Conservation (phyloP, 2,797 vertebrate species). For the Microtus californicus region DNA sequence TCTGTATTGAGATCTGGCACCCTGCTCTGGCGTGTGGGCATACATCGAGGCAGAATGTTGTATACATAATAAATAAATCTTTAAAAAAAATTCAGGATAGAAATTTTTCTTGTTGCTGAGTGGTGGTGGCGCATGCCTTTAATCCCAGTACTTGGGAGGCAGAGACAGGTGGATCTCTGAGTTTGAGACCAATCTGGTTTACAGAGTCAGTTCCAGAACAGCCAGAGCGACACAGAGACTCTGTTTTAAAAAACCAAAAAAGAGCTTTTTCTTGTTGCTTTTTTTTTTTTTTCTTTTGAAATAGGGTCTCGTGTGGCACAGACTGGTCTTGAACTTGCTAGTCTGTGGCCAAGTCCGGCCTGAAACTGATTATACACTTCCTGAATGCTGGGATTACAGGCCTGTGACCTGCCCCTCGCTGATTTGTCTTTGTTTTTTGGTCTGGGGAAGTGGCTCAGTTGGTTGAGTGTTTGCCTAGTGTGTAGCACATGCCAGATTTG, state of each 20-base stretch:
- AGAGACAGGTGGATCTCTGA: background rate
- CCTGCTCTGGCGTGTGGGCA: too few relatives aligned
- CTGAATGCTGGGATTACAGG: background rate
- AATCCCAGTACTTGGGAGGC: background rate
- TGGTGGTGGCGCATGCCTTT: background rate
- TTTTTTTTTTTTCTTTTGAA: background rate
- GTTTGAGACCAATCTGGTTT: background rate
- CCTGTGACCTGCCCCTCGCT: background rate
- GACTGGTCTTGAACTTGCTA: background rate
- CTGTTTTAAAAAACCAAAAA: too few relatives aligned
- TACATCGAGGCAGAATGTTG: too few relatives aligned
- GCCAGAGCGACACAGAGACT: background rate
- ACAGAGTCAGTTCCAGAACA: background rate
- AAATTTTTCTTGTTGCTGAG: background rate
- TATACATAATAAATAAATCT: too few relatives aligned
- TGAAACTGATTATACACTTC: background rate
- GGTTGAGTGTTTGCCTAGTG: background rate
- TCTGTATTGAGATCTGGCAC: too few relatives aligned
- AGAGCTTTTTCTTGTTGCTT: background rate
- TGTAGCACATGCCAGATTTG: background rate
- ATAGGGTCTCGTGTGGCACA: background rate
- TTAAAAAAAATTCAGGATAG: background rate
- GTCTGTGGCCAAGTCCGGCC: background rate
- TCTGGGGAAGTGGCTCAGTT: background rate
- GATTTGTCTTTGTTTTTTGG: background rate